phyloP scores from a whole-genome alignment of 2,797 vertebrate species.

The Dipus sagitta region DNA sequence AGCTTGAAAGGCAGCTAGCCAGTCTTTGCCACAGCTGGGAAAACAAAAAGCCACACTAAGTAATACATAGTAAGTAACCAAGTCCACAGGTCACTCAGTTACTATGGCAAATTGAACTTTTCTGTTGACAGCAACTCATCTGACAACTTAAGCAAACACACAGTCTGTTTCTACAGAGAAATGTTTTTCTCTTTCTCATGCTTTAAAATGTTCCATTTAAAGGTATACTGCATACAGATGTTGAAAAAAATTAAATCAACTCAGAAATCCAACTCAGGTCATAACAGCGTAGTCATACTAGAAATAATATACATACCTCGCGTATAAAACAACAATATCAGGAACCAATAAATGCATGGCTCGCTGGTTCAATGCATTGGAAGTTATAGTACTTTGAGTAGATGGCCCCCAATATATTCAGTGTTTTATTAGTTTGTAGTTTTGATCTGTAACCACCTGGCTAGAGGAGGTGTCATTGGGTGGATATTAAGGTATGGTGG shows the following conservation, averaged over 20 bases:
- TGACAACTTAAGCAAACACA: not conserved
- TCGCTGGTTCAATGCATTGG: not conserved
- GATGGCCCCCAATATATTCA: too few relatives aligned
- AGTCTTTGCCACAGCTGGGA: not conserved
- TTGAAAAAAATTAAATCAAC: not conserved
- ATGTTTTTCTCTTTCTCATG: not conserved
- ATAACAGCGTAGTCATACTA: not conserved
- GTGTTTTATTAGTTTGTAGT: too few relatives aligned
- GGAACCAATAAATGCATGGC: not conserved
- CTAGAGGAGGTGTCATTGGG: too few relatives aligned
- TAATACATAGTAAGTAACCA: not conserved
- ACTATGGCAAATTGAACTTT: not conserved
- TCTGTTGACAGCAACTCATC: not conserved
- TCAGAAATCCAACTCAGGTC: not conserved
- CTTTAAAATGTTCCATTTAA: not conserved
- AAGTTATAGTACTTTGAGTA: too few relatives aligned
- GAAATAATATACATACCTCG: not conserved
- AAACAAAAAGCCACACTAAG: not conserved
- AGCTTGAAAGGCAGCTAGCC: not conserved
- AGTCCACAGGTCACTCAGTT: not conserved
- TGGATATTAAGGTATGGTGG: too few relatives aligned
- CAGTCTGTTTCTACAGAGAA: not conserved
- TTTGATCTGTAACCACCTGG: too few relatives aligned
- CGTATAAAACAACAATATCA: not conserved
- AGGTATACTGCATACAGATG: not conserved